These are phyloP conservation scores for Alosa alosa DNA, from an alignment of 2,113 vertebrate species.

Conservation along the genomic window DNA sequence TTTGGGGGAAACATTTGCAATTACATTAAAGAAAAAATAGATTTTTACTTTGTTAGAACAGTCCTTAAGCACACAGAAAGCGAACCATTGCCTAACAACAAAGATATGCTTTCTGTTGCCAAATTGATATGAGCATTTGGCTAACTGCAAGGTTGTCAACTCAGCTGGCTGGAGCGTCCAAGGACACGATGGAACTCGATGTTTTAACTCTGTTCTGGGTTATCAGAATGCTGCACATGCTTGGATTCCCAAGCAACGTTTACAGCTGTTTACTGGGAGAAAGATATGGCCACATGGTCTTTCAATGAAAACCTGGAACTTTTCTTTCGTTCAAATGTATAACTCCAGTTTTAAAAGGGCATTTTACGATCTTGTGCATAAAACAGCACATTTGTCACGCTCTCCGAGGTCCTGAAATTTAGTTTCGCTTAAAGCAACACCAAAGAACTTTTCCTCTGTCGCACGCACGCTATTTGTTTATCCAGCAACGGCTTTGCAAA, in stretches of 20 bases:
- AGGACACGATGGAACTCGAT: background rate
- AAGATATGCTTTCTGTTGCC: background rate
- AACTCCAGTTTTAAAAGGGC: background rate
- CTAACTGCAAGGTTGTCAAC: background rate
- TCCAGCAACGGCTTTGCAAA: no score
- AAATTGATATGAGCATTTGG: background rate
- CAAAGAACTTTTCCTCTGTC: no score
- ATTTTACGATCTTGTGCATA: background rate
- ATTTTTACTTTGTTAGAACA: background rate
- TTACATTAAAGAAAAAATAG: no score
- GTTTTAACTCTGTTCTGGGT: background rate
- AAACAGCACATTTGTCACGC: background rate
- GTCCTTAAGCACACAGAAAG: background rate
- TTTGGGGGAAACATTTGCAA: no score
- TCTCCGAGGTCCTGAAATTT: conserved; percentile 24
- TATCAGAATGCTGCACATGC: background rate
- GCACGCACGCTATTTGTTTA: no score
- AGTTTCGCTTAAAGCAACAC: no score
- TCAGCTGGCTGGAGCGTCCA: background rate
- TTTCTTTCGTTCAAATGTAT: background rate
- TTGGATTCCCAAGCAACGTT: conserved; percentile 10
- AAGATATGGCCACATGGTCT: background rate
- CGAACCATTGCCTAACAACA: background rate
- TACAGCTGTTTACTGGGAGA: background rate
- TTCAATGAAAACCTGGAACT: background rate